A percentile compares a stretch with the other conserved stretches of the same genome.
phyloP scores from a whole-genome alignment of 2,888 invertebrate genomes.

The Odontocolon sp. region DNA sequence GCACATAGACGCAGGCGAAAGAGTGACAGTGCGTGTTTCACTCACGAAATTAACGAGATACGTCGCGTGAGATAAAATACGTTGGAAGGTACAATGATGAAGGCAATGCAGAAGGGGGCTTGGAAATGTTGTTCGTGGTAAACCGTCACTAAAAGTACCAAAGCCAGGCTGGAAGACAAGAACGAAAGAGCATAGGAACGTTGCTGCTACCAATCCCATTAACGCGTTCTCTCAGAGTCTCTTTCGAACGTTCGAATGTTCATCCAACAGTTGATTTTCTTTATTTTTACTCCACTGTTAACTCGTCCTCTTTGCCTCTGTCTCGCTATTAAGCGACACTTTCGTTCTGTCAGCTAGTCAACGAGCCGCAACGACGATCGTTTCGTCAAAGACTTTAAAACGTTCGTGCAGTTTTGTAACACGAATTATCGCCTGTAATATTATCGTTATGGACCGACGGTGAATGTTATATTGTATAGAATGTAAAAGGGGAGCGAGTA shows the following conservation, averaged over 20 bases:
- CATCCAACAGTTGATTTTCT: too few relatives aligned
- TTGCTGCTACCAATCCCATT: constrained; percentile 10
- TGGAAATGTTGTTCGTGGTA: constrained; percentile 18
- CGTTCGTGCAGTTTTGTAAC: background rate
- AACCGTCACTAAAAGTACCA: background rate
- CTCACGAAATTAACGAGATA: constrained; percentile 60
- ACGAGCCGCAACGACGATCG: constrained; percentile 6
- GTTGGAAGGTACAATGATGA: constrained; percentile 19
- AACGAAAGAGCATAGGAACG: constrained; percentile 11
- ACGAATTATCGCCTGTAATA: constrained; percentile 25
- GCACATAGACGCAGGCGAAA: background rate
- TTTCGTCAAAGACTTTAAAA: background rate
- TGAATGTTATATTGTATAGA: background rate
- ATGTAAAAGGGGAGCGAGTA: background rate
- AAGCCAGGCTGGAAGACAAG: constrained; percentile 28
- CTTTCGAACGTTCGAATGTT: too few relatives aligned
- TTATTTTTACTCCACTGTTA: constrained; percentile 15
- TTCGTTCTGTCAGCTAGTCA: constrained; percentile 12
- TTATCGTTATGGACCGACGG: constrained; percentile 17
- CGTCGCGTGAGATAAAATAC: constrained; percentile 56
- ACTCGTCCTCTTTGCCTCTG: constrained; percentile 33
- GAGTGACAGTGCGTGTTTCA: constrained; percentile 53
- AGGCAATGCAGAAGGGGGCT: too few relatives aligned
- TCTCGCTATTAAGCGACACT: constrained; percentile 40
- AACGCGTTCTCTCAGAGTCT: constrained; percentile 6